phyloP scores from a whole-genome alignment of 2,797 vertebrate species.

The Danionella dracula region DNA sequence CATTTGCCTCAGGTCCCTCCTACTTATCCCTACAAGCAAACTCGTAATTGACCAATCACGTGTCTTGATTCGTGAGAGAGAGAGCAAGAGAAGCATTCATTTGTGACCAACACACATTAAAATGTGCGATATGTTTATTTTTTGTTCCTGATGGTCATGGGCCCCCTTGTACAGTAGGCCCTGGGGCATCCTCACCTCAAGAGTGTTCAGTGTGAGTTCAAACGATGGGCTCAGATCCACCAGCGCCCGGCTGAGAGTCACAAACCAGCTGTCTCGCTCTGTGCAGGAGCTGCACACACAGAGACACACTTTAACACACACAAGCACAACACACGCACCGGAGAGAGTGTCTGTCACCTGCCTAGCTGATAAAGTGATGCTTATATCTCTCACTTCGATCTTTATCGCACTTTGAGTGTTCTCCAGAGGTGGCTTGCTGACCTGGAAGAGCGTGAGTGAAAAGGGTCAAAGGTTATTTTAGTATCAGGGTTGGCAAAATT shows the following conservation, averaged over 20 bases:
- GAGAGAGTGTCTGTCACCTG: conserved; percentile 46
- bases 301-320: conserved; percentile 1
- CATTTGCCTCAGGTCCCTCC: no score
- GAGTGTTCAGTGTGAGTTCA: conserved; percentile 38
- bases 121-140: no score
- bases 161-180: neutral
- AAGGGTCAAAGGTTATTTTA: no score
- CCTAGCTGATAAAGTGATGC: conserved; percentile 86
- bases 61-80: no score
- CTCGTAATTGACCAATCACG: no score
- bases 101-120: no score
- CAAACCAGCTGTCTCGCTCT: conserved; percentile 92
- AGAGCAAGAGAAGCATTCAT: no score
- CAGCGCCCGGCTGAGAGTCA: conserved; percentile 79
- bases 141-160: no score
- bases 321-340: neutral
- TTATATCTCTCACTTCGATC: conserved; percentile 80
- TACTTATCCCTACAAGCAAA: no score
- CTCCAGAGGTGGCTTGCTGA: conserved; percentile 81
- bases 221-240: conserved; percentile 57
- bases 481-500: no score
- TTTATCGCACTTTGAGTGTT: conserved; percentile 79
- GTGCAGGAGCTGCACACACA: conserved; percentile 76
- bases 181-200: conserved; percentile 53
- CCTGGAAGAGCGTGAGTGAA: conserved; percentile 59